Evolutionary conservation across 2,888 invertebrate genomes (phyloP).

Genomic region (Malthinus flaveolus): DNA sequence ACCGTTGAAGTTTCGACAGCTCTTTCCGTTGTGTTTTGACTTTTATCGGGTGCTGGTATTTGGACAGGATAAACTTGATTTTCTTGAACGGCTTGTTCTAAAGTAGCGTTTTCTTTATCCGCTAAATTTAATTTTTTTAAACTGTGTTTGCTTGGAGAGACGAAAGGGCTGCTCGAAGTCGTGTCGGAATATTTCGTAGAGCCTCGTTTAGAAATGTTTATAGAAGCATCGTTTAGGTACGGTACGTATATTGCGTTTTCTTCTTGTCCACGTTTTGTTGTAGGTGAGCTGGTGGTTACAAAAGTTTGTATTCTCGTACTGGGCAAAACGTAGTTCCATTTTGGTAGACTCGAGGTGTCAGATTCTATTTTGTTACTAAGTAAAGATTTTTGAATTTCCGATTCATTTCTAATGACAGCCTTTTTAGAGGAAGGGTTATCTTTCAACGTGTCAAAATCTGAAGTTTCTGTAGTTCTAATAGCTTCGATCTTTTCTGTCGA

Average conservation of each 20-base stretch:
- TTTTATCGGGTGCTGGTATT: conserved; percentile 30
- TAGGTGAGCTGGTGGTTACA: conserved; percentile 8
- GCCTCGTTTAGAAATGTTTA: conserved; percentile 58
- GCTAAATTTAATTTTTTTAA: conserved; percentile 5
- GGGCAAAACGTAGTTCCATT: conserved; percentile 7
- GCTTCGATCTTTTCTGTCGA: conserved; percentile 45
- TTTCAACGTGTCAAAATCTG: conserved; percentile 8
- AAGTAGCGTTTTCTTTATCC: conserved; percentile 34
- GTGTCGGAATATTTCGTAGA: conserved; percentile 55
- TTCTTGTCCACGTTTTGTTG: conserved; percentile 27
- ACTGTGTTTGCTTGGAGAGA: neutral
- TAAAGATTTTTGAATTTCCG: conserved; percentile 34
- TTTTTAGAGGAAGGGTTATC: conserved; percentile 24
- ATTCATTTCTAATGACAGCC: conserved; percentile 31
- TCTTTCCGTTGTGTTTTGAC: conserved; percentile 4
- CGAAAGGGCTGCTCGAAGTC: conserved; percentile 27
- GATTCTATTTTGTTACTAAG: conserved; percentile 50
- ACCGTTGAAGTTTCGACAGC: neutral
- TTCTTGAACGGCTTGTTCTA: conserved; percentile 44
- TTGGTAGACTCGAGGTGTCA: conserved; percentile 37
- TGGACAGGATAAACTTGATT: conserved; percentile 43
- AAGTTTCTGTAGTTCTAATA: conserved; percentile 7
- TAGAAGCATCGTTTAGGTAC: conserved; percentile 53
- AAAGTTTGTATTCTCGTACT: conserved; percentile 10
- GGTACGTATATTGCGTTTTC: conserved; percentile 30